Evolutionary conservation across 2,888 invertebrate genomes (phyloP).

Genomic region (Napeogenes inachia): DNA sequence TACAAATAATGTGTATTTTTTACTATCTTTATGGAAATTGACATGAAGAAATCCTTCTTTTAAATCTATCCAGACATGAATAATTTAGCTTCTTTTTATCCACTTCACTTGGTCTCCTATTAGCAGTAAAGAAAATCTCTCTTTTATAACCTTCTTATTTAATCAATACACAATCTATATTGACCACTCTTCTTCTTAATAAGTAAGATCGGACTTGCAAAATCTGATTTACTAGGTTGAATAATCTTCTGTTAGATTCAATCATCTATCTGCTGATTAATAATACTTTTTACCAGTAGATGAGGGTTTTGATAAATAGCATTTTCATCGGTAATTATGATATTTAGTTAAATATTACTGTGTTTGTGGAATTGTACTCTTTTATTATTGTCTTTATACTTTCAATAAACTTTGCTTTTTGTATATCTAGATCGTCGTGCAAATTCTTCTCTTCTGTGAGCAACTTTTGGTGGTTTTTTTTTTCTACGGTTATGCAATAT

Average conservation of each 20-base stretch:
- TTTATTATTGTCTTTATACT: no score
- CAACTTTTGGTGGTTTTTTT: no score
- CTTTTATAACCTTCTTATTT: slow-evolving; percentile 45
- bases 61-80: slow-evolving; percentile 37
- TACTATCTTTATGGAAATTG: slow-evolving; percentile 32
- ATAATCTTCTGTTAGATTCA: slow-evolving; percentile 25
- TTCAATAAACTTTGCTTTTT: no score
- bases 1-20: slow-evolving; percentile 49
- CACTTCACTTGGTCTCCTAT: slow-evolving; percentile 50
- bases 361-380: no score
- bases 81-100: slow-evolving; percentile 37
- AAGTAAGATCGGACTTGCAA: slow-evolving; percentile 29
- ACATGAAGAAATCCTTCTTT: slow-evolving; percentile 51
- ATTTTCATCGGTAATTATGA: no score
- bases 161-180: slow-evolving; percentile 40
- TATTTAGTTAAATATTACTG: background rate
- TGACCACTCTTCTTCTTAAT: slow-evolving; percentile 30
- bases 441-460: no score
- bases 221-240: slow-evolving; percentile 28
- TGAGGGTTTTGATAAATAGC: slow-evolving; percentile 26
- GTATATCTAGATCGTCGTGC: no score
- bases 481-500: no score
- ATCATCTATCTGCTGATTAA: slow-evolving; percentile 24
- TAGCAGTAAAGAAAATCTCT: slow-evolving; percentile 41
- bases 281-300: slow-evolving; percentile 5